Percentiles rank a stretch among this genome's conserved stretches.
phyloP scores from a whole-genome alignment of 37 sponge, comb jelly and placozoan genomes.

The Agelas oroides region DNA sequence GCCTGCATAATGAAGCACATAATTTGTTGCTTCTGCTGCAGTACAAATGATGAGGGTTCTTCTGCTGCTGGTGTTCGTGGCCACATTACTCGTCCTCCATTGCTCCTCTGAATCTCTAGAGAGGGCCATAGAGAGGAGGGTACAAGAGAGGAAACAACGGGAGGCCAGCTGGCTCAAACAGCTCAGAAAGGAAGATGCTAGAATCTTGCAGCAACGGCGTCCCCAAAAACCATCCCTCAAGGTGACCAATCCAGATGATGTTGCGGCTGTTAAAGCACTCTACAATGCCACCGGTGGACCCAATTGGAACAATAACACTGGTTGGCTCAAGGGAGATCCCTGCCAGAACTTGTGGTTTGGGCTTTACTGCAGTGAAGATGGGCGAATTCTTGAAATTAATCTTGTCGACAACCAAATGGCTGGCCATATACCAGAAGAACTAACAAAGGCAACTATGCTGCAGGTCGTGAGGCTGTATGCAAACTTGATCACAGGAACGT shows the following conservation, averaged over 20 bases:
- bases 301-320: constrained; percentile 78
- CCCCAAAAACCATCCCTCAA: not conserved
- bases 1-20: no score
- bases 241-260: constrained; percentile 55
- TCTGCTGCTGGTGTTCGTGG: no score
- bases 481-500: constrained; percentile 48
- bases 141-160: not conserved
- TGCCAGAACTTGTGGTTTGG: constrained; percentile 74
- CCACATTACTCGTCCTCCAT: no score
- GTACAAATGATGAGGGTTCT: no score
- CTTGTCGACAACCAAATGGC: constrained; percentile 67
- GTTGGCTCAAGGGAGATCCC: constrained; percentile 84
- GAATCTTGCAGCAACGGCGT: not conserved
- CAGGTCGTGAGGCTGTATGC: constrained; percentile 56
- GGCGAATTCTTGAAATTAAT: constrained; percentile 60
- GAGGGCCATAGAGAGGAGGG: no score
- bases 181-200: constrained; percentile 14
- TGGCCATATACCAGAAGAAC: constrained; percentile 59
- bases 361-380: constrained; percentile 62
- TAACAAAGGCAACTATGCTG: constrained; percentile 48
- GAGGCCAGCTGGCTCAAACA: constrained; percentile 20
- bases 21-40: no score
- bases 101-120: no score
- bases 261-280: constrained; percentile 64
- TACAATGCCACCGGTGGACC: constrained; percentile 66